Base-by-base conservation (phyloP, 2,888 invertebrate species). In the Eupithecia inturbata region DNA sequence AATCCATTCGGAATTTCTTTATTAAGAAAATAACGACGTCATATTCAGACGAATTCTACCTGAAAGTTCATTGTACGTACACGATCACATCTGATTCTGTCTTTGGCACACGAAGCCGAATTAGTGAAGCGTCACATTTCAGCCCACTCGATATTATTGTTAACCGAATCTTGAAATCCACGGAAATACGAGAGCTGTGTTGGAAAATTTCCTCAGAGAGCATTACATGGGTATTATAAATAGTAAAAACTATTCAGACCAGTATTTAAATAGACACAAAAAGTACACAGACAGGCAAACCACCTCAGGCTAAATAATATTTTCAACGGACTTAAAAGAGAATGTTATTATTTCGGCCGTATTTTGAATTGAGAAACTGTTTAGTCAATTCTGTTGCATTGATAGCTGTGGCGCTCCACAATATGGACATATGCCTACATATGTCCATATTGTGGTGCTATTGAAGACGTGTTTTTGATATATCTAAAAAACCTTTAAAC, bases 51-150 rank as follows among this genome's bases (percentile, higher is more conserved):
- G n/a, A 71, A 70, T 62, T 68, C 53, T 74, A 70, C 82, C 80
- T 83, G 78, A 82, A 83, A 82, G 77, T 82, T 83, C 82, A 82
- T 81, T 82, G 82, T 79, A 81, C 81, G 81, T 79, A 79, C 82
- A 85, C 78, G 82, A 79, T 82, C 85, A 84, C 80, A 81, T 84
- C 79, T 88, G 86, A 85, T 85, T 84, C 75, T 75, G 81, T 79
- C 80, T 81, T 89, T 88, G 87, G 89, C 89, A 89, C 85, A 80
- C 78, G 75, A 81, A 82, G 80, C 82, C 80, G 82, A 66, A 57
- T 75, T 70, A 77, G 74, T 76, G 70, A 72, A 80, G 79, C 79
- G 76, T 81, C 81, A 70, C 73, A 80, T 82, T 79, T 80, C 76
- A 77, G 77, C 75, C 70, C n/a, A 75, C 78, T 71, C 75, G 67